Percentiles rank a stretch among this genome's conserved stretches.
Evolutionary conservation across 2,797 vertebrate genomes (phyloP).

Genomic region (Schizothorax lantsangensis): DNA sequence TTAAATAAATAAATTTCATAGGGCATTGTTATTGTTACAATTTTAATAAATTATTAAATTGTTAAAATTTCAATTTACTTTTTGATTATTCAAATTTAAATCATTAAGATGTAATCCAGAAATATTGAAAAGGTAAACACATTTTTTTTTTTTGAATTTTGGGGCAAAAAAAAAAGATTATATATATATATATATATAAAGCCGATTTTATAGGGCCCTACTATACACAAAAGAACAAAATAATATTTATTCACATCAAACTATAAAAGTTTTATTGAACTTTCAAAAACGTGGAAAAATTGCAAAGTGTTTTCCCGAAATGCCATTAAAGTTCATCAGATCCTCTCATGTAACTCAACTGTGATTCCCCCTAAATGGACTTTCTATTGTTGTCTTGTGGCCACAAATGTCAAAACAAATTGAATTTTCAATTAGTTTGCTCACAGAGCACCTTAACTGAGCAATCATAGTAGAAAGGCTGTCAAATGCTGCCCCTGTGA

Average conservation of each 20-base stretch:
- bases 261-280: constrained; percentile 24
- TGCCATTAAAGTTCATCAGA: constrained; percentile 40
- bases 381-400: constrained; percentile 36
- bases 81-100: no score
- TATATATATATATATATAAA: not conserved
- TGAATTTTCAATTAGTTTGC: constrained; percentile 47
- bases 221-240: not conserved
- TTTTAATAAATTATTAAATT: no score
- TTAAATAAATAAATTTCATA: no score
- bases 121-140: constrained; percentile 39
- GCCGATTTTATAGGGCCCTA: not conserved
- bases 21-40: no score
- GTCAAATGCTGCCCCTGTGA: constrained; percentile 37
- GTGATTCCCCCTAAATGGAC: constrained; percentile 40
- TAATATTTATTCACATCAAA: constrained; percentile 9
- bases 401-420: constrained; percentile 53
- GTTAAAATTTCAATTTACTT: no score
- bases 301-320: not conserved
- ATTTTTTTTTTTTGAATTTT: no score
- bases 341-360: constrained; percentile 19
- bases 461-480: constrained; percentile 25
- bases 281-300: not conserved
- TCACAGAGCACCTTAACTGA: constrained; percentile 26
- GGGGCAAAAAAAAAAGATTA: no score
- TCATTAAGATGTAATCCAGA: no score